Evolutionary conservation across 2,113 vertebrate species (phyloP), one percentile per base, ranked within the genome.

Genomic region (Epinephelus lanceolatus): DNA sequence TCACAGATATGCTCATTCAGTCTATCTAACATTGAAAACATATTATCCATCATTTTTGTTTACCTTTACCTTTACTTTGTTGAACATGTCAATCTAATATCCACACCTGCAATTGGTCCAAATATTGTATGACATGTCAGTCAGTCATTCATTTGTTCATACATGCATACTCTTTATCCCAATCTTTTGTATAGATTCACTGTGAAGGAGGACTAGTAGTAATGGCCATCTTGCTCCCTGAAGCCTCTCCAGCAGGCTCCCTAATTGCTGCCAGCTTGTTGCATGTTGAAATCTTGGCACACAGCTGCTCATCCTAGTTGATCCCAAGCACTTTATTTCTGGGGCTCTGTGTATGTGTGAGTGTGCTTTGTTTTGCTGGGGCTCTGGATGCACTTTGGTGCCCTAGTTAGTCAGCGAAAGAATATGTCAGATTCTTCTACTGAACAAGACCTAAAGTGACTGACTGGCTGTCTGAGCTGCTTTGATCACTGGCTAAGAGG

Each of bases 201-300:
- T 42, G 67, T 71, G 47, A 49, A 33, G 66, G 45, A 79, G 23
- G 37, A 79, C 23, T 45, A 72, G 75, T 42, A 76, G 78, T 60
- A 42, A 30, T 76, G 70, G n/a, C 68, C 65, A 47, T 51, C 51
- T 47, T 8, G 52, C 61, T 85, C 68, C 42, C 18, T 71, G 37
- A 57, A 61, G 80, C 52, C 76, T 78, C 70, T 80, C 57, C 73
- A 83, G 74, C 84, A 75, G 85, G 70, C 71, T 73, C 47, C 19
- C 60, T 88, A 84, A 90, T 88, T 86, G 87, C 83, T 74, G 86
- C 79, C 89, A 78, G 84, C 80, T 59, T 81, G 71, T 76, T 89
- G 71, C 71, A 86, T 83, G 73, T 75, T 83, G 72, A 93, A 87
- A 83, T 88, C 80, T 92, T 81, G 81, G 83, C 84, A 86, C 76